Conservation (phyloP, 1,140 invertebrate genomes). For the Trachelipus rathkii region DNA sequence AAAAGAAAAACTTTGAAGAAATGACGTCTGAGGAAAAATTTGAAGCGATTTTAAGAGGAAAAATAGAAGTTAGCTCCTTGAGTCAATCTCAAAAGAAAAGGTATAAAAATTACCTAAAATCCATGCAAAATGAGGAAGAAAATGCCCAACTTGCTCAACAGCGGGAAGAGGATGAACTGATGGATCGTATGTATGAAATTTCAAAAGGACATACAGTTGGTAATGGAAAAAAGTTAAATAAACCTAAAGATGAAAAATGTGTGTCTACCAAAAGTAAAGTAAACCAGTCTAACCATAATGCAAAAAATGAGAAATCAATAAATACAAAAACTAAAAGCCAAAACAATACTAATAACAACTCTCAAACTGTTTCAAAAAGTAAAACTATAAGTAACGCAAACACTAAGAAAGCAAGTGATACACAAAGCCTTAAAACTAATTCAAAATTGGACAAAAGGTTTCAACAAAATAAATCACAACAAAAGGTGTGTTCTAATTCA, state of each 20-base stretch:
- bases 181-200: constrained; percentile 44
- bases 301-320: not conserved
- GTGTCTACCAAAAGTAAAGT: constrained; percentile 27
- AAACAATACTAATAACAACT: not conserved
- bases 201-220: constrained; percentile 28
- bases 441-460: constrained; percentile 11
- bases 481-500: constrained; percentile 16
- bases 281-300: not conserved
- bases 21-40: constrained; percentile 41
- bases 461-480: constrained; percentile 27
- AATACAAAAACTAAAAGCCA: not conserved
- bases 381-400: not conserved
- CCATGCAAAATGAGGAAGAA: constrained; percentile 32
- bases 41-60: constrained; percentile 36
- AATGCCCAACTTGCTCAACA: constrained; percentile 30
- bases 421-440: constrained; percentile 4
- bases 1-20: constrained; percentile 12
- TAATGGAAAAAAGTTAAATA: constrained; percentile 20
- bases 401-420: constrained; percentile 4
- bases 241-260: not conserved
- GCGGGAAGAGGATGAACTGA: constrained; percentile 43
- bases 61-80: constrained; percentile 38
- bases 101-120: constrained; percentile 39
- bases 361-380: not conserved
- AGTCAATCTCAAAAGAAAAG: constrained; percentile 43